Base-by-base conservation (phyloP, 2,888 invertebrate genomes). In the Calameuta filiformis region DNA sequence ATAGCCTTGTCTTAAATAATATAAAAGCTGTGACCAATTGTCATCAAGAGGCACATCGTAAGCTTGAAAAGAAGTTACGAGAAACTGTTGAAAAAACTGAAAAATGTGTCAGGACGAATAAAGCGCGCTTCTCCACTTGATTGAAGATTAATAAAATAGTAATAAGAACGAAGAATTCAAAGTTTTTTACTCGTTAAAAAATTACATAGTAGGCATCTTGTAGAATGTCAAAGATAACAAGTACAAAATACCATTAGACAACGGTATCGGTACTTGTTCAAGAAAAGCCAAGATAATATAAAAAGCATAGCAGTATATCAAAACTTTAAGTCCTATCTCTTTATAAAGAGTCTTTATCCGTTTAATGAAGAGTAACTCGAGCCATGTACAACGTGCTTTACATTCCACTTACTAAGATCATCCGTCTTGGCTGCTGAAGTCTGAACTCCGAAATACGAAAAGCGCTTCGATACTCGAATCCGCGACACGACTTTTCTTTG, bases 41-140 rank as follows among this genome's bases (percentile, higher is more conserved):
- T 75, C 79, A 78, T 73, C 3, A 35, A 31, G 37, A 80, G 40
- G 78, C 75, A 73, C 77, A 33, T 40, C 40, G 31, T 15, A 35
- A 76, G 40, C 73, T 76, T 23, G 40, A 35, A 9, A 35, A 75
- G 34, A 69, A 78, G 34, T 35, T 79, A 30, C 35, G 35, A 30
- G 69, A 78, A 40, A 73, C 74, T 56, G 69, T 69, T 30, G 23
- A 6, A 6, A 56, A 76, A 23, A 78, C 69, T n/a, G 34, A 73
- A 69, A 34, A 34, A 31, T 75, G 77, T 11, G 35, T 79, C 9
- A 23, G 23, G 3, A 56, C 56, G 56, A 23, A 23, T 23, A 56
- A 56, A 56, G 23, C 9, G 9, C 56, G 56, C 23, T 56, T 56
- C 23, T 56, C 56, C 23, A 23, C 56, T 56, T 56, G 56, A 56